Evolutionary conservation across 2,888 invertebrate species (phyloP), one percentile per base, ranked within the genome.

Genomic region (Eupithecia subfuscata): DNA sequence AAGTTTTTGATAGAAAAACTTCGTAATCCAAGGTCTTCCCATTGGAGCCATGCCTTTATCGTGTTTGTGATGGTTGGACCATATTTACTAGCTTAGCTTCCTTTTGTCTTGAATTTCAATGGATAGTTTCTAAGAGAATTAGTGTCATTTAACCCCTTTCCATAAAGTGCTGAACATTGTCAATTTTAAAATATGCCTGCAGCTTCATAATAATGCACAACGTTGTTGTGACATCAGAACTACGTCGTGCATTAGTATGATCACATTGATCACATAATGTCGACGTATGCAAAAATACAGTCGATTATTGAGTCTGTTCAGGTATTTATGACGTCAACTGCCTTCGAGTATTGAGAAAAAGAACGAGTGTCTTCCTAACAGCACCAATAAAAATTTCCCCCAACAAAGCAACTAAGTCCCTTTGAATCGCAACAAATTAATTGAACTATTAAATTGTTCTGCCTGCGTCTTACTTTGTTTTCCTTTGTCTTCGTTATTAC

Each of bases 1-100:
- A 93, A 94, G 89, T 94, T 93, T 92, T 88, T 90, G 91, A 94
- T 94, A 89, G 94, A 93, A 94, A 94, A 94, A 94, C 89, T 94
- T 94, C 76, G 88, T 89, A 89, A 92, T 89, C 90, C 91, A 87
- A 76, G 78, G 74, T 88, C 81, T 81, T 87, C 88, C 86, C 85
- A 82, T 81, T 82, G 84, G 81, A 82, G 81, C 84, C 83, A 86
- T 84, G 82, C 80, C 80, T 82, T 82, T 84, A 84, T 84, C 87
- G 85, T 79, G 81, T 83, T 82, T 81, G 83, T 84, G 83, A 85
- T 84, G 82, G 79, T 75, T 79, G 73, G 43, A 22, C 22, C 43
- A 68, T 45, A 68, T 25, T 22, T 68, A 25, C 60, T 9, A 60
- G 14, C 12, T 60, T 60, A 22, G 0, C 22, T 56, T 48, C 8